Conservation (phyloP, 2,888 invertebrate genomes). For the Morpho deidamia region DNA sequence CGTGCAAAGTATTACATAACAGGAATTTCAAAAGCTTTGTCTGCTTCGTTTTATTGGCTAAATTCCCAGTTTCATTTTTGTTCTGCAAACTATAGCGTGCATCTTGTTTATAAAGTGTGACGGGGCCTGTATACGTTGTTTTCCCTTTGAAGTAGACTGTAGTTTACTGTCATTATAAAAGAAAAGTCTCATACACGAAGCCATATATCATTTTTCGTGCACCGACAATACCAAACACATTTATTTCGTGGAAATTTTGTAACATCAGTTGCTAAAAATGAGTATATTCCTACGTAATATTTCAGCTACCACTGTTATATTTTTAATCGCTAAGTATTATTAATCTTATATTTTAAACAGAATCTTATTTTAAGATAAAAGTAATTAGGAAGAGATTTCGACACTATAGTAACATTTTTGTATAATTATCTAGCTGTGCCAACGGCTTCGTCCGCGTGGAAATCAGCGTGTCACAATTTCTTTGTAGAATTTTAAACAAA, state of each 20-base stretch:
- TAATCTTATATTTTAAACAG: too few species aligned
- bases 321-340: too few species aligned
- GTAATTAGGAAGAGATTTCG: too few species aligned
- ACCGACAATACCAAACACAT: not conserved
- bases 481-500: too few species aligned
- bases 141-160: conserved; percentile 22
- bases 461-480: too few species aligned
- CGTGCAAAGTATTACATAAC: conserved; percentile 43
- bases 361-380: too few species aligned
- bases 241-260: conserved; percentile 1
- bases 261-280: not conserved
- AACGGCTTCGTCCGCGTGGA: too few species aligned
- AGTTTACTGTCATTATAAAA: conserved; percentile 16
- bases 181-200: conserved; percentile 7
- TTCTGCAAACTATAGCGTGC: conserved; percentile 21
- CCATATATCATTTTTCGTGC: conserved; percentile 8
- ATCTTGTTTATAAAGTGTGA: conserved; percentile 30
- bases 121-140: conserved; percentile 23
- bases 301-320: too few species aligned
- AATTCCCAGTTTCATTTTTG: conserved; percentile 48
- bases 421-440: too few species aligned
- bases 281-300: not conserved
- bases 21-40: conserved; percentile 45
- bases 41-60: conserved; percentile 44
- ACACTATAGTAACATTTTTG: too few species aligned